Base-by-base conservation (phyloP, 2,888 invertebrate genomes). In the Micoletzkya japonica region DNA sequence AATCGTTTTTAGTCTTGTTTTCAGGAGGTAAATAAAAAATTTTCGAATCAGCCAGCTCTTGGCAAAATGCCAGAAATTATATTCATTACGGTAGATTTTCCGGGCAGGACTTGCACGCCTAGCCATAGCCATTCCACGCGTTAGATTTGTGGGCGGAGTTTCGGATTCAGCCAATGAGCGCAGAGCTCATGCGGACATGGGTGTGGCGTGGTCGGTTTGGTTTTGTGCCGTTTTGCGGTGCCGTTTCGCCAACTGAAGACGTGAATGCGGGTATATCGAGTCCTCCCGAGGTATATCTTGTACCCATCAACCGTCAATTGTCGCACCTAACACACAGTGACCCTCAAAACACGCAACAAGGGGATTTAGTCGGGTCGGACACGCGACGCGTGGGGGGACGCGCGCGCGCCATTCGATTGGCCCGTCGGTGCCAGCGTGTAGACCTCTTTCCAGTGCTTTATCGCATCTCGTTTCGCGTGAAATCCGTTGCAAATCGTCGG, bases 391-490 rank as follows among this genome's bases (percentile, higher is more conserved):
- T 66, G n/a, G 28, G 50, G 34, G 28, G 30, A 36, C 64, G 64
- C 54, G 64, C 28, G 64, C 52, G 52, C 30, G 64, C 28, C 64
- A 54, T 36, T 66, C 64, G 37, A 54, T 36, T 37, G 54, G 52
- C 63, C 61, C 37, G 50, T 39, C 24, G 26, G 63, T 37, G 54
- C 64, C 54, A 54, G 64, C 54, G 64, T 37, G 30, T 66, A 54
- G 36, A 37, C 64, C 54, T 54, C 64, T 66, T 66, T 66, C 36
- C 64, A 66, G 64, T 20, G 54, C 54, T 52, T 37, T 66, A 2
- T 66, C 39, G 52, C 64, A 37, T 66, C 64, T 36, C 54, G 37
- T 66, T 66, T 66, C 64, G 54, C 64, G 64, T 54, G 64, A 54
- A 66, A 66, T 66, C 64, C 36, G 36, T 66, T 36, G 54, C 37